These are phyloP conservation scores for Nomada goodeniana DNA, from an alignment of 2,888 invertebrate genomes.

Conservation along the genomic window DNA sequence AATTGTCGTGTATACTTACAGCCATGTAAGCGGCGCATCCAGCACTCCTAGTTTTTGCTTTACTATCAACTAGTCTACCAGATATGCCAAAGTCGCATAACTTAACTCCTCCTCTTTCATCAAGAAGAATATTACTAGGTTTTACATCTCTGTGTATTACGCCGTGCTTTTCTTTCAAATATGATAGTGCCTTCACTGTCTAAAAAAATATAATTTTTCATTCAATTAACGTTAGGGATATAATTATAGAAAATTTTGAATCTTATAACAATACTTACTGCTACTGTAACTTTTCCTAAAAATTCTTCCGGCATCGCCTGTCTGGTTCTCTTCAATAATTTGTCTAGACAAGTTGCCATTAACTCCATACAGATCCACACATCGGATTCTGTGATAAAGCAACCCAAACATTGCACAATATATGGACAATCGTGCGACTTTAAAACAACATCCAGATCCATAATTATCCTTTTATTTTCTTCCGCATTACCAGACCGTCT, in stretches of 20 bases:
- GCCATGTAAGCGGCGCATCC: constrained; percentile 99
- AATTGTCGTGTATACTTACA: constrained; percentile 86
- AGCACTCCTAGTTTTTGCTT: constrained; percentile 98
- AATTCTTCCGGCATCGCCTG: constrained; percentile 98
- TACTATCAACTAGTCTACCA: constrained; percentile 98
- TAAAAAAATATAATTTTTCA: constrained; percentile 80
- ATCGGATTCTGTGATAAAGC: constrained; percentile 98
- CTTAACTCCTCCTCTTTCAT: constrained; percentile 97
- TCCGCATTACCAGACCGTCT: constrained; percentile 97
- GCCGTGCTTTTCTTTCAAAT: constrained; percentile 98
- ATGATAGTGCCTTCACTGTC: constrained; percentile 98
- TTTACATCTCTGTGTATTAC: constrained; percentile 99
- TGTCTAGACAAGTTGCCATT: constrained; percentile 99
- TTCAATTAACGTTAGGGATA: not conserved
- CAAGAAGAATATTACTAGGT: constrained; percentile 98
- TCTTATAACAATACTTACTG: constrained; percentile 88
- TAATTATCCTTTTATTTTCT: constrained; percentile 98
- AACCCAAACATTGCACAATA: constrained; percentile 98
- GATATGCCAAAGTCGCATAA: constrained; percentile 99
- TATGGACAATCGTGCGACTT: constrained; percentile 98
- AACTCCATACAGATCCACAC: constrained; percentile 99
- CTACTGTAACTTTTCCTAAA: constrained; percentile 98
- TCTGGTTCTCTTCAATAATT: constrained; percentile 93
- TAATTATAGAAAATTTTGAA: not conserved
- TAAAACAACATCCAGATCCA: constrained; percentile 99